Evolutionary conservation across 2,888 invertebrate species (phyloP).

Genomic region (Stramonita haemastoma): DNA sequence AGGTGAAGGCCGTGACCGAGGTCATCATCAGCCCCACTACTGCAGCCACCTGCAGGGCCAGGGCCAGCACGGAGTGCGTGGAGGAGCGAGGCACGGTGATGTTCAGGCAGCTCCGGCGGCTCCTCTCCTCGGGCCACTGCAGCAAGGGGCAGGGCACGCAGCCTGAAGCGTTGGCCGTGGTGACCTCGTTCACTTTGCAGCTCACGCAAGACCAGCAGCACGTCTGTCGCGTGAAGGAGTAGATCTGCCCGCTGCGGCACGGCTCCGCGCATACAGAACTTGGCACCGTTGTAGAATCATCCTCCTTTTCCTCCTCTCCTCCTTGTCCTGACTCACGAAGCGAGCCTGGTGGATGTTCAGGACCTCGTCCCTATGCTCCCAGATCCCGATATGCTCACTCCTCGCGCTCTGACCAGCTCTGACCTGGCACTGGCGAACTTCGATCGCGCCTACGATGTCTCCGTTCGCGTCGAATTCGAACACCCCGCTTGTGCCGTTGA

Average conservation of each 20-base stretch:
- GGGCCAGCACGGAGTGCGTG: slow-evolving; percentile 52
- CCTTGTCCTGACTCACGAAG: slow-evolving; percentile 24
- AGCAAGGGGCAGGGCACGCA: slow-evolving; percentile 60
- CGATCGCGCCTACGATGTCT: slow-evolving; percentile 64
- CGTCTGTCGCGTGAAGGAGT: slow-evolving; percentile 64
- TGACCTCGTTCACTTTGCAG: slow-evolving; percentile 67
- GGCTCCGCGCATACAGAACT: slow-evolving; percentile 57
- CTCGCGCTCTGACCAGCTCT: not conserved
- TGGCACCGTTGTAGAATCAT: slow-evolving; percentile 49
- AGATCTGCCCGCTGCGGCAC: slow-evolving; percentile 61
- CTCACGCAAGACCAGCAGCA: slow-evolving; percentile 71
- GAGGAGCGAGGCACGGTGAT: slow-evolving; percentile 52
- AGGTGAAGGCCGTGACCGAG: slow-evolving; percentile 50
- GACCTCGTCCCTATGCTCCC: slow-evolving; percentile 59
- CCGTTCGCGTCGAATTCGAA: slow-evolving; percentile 68
- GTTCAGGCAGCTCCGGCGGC: slow-evolving; percentile 48
- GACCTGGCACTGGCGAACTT: slow-evolving; percentile 61
- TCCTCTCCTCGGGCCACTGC: slow-evolving; percentile 55
- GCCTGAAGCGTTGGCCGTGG: slow-evolving; percentile 59
- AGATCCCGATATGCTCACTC: slow-evolving; percentile 55
- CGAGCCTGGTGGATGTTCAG: slow-evolving; percentile 50
- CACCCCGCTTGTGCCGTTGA: slow-evolving; percentile 61
- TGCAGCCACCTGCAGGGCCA: slow-evolving; percentile 52
- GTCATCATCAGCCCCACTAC: slow-evolving; percentile 52
- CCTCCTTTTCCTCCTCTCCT: not conserved